phyloP scores from a whole-genome alignment of 64 coral and sea anemone genomes.

The Exaiptasia diaphana region DNA sequence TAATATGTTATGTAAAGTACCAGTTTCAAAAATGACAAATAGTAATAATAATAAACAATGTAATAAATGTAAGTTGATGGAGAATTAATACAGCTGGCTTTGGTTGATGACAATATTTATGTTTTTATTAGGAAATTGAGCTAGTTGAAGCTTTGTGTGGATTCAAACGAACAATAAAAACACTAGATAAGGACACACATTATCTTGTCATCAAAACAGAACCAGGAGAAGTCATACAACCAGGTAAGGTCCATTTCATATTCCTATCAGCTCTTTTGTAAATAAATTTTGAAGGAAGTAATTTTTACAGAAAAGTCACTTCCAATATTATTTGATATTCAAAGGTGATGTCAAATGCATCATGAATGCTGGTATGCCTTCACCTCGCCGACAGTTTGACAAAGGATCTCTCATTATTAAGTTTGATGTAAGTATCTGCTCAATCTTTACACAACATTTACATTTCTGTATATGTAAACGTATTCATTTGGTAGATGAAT shows the following conservation, averaged over 20 bases:
- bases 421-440: slow-evolving; percentile 62
- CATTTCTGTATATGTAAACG: slow-evolving; percentile 57
- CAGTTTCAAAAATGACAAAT: no score
- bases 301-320: neutral
- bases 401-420: slow-evolving; percentile 80
- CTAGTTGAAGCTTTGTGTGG: slow-evolving; percentile 91
- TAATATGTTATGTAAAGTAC: no score
- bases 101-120: no score
- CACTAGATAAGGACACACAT: slow-evolving; percentile 79
- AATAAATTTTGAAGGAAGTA: neutral
- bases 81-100: no score
- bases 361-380: slow-evolving; percentile 80
- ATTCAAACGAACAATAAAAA: slow-evolving; percentile 68
- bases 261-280: neutral
- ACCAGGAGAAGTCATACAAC: slow-evolving; percentile 76
- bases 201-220: slow-evolving; percentile 55
- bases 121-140: slow-evolving; percentile 93
- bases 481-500: slow-evolving; percentile 51
- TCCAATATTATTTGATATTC: neutral
- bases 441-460: slow-evolving; percentile 3
- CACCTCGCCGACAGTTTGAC: slow-evolving; percentile 39
- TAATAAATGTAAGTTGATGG: no score
- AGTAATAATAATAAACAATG: no score
- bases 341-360: slow-evolving; percentile 89
- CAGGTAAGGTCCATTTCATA: slow-evolving; percentile 31